These are phyloP conservation scores for Saccostrea cuccullata DNA, from an alignment of 1,140 invertebrate genomes.

Conservation along the genomic window DNA sequence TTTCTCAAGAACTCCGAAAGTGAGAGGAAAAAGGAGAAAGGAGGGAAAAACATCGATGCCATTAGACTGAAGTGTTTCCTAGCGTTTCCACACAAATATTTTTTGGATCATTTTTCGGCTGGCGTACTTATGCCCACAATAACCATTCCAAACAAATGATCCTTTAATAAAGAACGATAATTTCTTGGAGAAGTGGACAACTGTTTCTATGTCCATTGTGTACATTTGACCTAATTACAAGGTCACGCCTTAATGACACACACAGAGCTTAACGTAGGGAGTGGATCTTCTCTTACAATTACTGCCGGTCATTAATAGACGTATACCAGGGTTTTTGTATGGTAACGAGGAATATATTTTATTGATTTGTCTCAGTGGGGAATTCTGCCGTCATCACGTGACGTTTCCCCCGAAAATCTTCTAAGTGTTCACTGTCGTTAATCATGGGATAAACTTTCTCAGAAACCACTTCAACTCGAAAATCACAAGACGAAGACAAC, in stretches of 20 bases:
- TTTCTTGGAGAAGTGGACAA: neutral
- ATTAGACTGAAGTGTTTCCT: too few species aligned
- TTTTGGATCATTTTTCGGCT: too few species aligned
- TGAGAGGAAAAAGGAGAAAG: too few species aligned
- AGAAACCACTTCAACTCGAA: neutral
- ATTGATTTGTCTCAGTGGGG: neutral
- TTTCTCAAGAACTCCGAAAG: too few species aligned
- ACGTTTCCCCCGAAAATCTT: neutral
- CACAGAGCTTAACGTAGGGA: neutral
- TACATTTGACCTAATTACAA: conserved; percentile 5
- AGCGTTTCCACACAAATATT: too few species aligned
- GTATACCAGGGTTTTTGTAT: neutral
- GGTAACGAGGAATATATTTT: neutral
- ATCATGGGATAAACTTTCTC: neutral
- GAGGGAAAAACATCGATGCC: too few species aligned
- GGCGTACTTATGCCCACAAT: too few species aligned
- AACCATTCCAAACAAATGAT: too few species aligned
- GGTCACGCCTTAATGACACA: neutral
- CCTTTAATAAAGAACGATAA: too few species aligned
- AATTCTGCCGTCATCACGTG: neutral
- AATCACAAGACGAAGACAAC: neutral
- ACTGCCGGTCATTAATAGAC: neutral
- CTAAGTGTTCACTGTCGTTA: neutral
- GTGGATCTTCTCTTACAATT: neutral
- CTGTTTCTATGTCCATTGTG: neutral